A percentile compares a stretch with the other conserved stretches of the same genome.
phyloP scores from a whole-genome alignment of 2,888 invertebrate species.

The Ellobium chinense region DNA sequence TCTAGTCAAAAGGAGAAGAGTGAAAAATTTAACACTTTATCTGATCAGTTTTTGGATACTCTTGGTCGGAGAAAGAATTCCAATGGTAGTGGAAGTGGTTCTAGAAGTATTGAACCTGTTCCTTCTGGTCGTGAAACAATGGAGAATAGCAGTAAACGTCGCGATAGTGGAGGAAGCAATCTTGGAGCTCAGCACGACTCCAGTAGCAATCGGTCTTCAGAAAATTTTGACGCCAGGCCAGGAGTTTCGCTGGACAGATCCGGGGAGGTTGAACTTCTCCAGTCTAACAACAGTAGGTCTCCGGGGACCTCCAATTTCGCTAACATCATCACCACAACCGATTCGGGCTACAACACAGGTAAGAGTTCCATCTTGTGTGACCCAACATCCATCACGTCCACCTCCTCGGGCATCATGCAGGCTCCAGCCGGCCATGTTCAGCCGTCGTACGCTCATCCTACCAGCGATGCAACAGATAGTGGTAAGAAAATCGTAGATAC shows the following conservation, averaged over 20 bases:
- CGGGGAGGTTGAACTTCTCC: not conserved
- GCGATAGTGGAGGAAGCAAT: no score
- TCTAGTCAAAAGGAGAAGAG: not conserved
- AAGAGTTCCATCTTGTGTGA: slow-evolving; percentile 23
- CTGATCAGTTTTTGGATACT: slow-evolving; percentile 30
- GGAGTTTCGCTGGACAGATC: not conserved
- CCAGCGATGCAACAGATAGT: not conserved
- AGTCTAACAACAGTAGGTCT: not conserved
- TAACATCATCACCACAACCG: slow-evolving; percentile 49
- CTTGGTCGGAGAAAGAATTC: not conserved
- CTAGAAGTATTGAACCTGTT: not conserved
- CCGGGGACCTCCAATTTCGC: not conserved
- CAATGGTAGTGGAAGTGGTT: not conserved
- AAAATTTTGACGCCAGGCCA: not conserved
- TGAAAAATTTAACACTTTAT: not conserved
- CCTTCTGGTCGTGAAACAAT: no score
- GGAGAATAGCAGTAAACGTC: no score
- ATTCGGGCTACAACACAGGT: slow-evolving; percentile 57
- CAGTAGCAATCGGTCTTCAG: not conserved
- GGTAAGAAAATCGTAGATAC: not conserved
- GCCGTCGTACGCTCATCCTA: not conserved
- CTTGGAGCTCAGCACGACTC: not conserved
- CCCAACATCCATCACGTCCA: not conserved
- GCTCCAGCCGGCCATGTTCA: not conserved
- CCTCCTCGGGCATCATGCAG: not conserved